Percentiles rank a stretch among this genome's conserved stretches.
Conservation (phyloP, 2,888 invertebrate genomes). For the Troglohyphantes excavatus region DNA sequence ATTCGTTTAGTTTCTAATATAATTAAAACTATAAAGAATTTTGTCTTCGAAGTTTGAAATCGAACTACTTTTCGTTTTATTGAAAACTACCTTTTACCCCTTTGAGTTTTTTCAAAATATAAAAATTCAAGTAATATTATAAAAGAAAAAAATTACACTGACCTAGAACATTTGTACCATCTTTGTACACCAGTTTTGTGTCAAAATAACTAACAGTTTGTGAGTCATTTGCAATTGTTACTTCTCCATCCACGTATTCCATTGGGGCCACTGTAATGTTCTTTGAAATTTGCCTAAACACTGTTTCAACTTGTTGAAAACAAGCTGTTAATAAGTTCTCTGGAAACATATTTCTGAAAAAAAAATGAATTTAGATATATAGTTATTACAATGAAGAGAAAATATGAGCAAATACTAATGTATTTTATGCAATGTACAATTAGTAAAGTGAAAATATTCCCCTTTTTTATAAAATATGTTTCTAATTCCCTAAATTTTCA, state of each 20-base stretch:
- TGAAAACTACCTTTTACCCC: too few relatives aligned
- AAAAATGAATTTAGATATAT: not conserved
- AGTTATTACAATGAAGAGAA: not conserved
- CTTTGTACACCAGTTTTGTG: constrained; percentile 83
- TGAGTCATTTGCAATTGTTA: constrained; percentile 71
- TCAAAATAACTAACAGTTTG: constrained; percentile 59
- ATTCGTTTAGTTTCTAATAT: too few relatives aligned
- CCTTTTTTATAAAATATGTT: too few relatives aligned
- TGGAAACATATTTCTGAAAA: constrained; percentile 85
- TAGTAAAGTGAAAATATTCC: too few relatives aligned
- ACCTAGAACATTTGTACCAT: constrained; percentile 87
- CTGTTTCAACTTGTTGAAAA: constrained; percentile 85
- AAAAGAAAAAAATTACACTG: constrained; percentile 77
- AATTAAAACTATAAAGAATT: too few relatives aligned
- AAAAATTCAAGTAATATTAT: too few relatives aligned
- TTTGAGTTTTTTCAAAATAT: too few relatives aligned
- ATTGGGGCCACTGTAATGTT: constrained; percentile 54
- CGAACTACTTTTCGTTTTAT: too few relatives aligned
- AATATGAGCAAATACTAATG: too few relatives aligned
- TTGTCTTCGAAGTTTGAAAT: too few relatives aligned
- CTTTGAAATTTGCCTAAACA: constrained; percentile 82
- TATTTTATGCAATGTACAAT: too few relatives aligned
- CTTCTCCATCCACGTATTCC: constrained; percentile 60
- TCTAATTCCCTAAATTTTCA: too few relatives aligned
- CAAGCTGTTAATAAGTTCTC: constrained; percentile 86